Conservation (phyloP, 2,797 vertebrate genomes). For the Balearica regulorum region DNA sequence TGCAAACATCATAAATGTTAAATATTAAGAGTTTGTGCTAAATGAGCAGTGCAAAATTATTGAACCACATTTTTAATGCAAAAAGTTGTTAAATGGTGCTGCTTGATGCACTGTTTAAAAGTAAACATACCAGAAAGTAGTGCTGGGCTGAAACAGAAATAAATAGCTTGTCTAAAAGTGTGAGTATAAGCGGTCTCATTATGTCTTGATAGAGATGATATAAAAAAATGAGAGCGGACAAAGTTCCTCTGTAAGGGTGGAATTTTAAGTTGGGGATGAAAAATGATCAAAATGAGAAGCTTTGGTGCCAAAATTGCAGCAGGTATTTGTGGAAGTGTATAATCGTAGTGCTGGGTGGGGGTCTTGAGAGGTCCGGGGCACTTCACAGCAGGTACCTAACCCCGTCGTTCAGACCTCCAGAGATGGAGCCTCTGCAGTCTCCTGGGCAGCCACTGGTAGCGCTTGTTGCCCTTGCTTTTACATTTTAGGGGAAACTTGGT, state of each 20-base stretch:
- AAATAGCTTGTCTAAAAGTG: neutral
- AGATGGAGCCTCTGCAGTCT: neutral
- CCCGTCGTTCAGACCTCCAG: rapidly evolving
- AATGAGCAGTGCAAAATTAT: neutral
- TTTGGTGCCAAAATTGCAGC: neutral
- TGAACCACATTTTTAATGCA: neutral
- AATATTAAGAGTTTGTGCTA: neutral
- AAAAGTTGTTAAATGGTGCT: neutral
- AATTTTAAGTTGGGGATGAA: neutral
- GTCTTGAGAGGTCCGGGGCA: neutral
- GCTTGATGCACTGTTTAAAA: neutral
- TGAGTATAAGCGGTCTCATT: neutral
- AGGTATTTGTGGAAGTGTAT: neutral
- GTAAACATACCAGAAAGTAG: neutral
- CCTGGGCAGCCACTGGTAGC: neutral
- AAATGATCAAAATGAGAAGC: neutral
- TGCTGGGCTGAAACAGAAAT: neutral
- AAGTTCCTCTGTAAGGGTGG: neutral
- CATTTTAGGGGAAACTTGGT: neutral
- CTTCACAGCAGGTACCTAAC: neutral
- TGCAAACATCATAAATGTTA: neutral
- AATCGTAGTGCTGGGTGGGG: neutral
- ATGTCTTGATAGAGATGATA: neutral
- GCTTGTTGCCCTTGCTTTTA: neutral
- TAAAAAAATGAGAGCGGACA: neutral